Evolutionary conservation across 1,140 invertebrate species (phyloP), one percentile per base, ranked within the genome.

Genomic region (Ruditapes philippinarum): DNA sequence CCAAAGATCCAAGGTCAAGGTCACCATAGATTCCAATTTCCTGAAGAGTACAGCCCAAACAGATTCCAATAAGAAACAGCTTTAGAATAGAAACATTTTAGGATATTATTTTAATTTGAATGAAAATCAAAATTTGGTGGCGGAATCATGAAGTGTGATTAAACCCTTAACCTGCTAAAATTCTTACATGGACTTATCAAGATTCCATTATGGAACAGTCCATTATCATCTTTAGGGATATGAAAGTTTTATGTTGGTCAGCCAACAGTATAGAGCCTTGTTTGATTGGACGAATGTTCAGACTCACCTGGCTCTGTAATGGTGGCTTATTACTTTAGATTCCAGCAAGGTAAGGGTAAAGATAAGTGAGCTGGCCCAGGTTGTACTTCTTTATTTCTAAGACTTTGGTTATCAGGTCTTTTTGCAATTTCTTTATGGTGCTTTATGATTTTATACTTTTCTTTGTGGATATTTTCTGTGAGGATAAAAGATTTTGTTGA

Each of bases 1-100:
- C 98, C 98, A 36, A 98, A 97, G 92, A 97, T 99, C 49, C 97
- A 97, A 95, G 98, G 98, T 22, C 96, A 97, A 92, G 98, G 98
- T 73, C 97, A 97, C 88, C 98, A 99, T 95, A 97, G 97, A 73
- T 98, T 99, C 95, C 97, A 97, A 95, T 99, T 99, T 95, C 99
- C 99, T 31, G 96, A 97, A 87, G 98, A 99, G 93, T 99, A 99
- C 95, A 91, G 90, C 33, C 81, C 76, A 49, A 89, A 87, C 49
- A 80, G 90, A 89, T 89, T 91, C 57, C 84, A 90, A 38, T 86
- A 51, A 68, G 68, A 9, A 40, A 17, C n/a, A 51, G 42, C 28
- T 31, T 25, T 25, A 19, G 65, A 2, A 31, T 49, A 78, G 25
- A 54, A n/a, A 65, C 5, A 49, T 73, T 49, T 2, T 78, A 78